Evolutionary conservation across 2,797 vertebrate species (phyloP).

Genomic region (Euthynnus affinis): DNA sequence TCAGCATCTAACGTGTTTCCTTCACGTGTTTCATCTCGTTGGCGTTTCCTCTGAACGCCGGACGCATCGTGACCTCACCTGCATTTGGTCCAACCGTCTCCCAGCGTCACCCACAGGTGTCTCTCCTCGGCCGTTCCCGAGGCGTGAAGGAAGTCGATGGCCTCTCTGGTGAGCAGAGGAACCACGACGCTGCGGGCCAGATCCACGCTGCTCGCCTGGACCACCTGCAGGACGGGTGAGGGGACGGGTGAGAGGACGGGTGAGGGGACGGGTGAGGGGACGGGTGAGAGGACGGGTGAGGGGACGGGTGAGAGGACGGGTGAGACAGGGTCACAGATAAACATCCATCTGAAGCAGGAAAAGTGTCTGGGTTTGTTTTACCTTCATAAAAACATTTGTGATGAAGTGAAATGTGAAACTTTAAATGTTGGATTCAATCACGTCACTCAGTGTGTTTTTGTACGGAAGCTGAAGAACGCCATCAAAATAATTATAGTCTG

Average conservation of each 20-base stretch:
- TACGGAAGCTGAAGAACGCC: too few species aligned
- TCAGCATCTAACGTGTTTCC: too few species aligned
- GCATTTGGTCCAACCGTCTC: conserved; percentile 94
- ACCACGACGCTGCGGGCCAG: conserved; percentile 91
- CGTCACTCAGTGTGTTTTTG: too few species aligned
- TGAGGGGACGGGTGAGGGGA: not conserved
- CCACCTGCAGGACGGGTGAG: conserved; percentile 85
- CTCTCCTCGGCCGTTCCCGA: conserved; percentile 89
- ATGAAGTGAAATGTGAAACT: too few species aligned
- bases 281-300: not conserved
- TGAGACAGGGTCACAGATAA: too few species aligned
- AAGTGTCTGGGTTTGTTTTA: too few species aligned
- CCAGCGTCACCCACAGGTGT: conserved; percentile 92
- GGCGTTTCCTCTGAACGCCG: too few species aligned
- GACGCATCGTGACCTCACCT: conserved; percentile 81
- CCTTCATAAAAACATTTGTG: too few species aligned
- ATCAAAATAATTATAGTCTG: too few species aligned
- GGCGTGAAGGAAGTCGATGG: conserved; percentile 91
- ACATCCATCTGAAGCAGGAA: too few species aligned
- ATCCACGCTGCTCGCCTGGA: conserved; percentile 92
- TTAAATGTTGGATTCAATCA: too few species aligned
- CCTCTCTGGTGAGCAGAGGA: conserved; percentile 91
- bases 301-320: not conserved
- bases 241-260: not conserved
- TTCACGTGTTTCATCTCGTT: too few species aligned